A percentile compares a stretch with the other conserved stretches of the same genome.
phyloP scores from a whole-genome alignment of 2,888 invertebrate genomes.

The Agelastica alni region DNA sequence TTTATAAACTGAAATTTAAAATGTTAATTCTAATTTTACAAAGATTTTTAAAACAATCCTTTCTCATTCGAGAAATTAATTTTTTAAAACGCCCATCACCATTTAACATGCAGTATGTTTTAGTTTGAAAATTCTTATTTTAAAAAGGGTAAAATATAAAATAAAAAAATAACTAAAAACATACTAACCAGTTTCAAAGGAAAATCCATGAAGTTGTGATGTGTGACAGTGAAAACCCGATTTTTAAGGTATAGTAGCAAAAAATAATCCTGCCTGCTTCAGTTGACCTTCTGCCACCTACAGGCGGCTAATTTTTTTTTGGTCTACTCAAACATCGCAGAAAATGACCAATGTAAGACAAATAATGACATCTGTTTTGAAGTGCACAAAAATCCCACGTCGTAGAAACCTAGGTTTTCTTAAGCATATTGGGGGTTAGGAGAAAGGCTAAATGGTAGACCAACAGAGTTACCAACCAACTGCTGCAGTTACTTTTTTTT shows the following conservation, averaged over 20 bases:
- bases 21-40: too few species aligned
- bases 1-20: too few species aligned
- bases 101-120: too few species aligned
- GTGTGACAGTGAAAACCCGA: constrained; percentile 42
- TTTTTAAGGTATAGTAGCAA: constrained; percentile 47
- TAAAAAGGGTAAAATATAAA: constrained; percentile 4
- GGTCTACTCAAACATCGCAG: constrained; percentile 43
- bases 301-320: constrained; percentile 19
- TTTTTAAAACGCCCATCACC: too few species aligned
- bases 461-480: too few species aligned
- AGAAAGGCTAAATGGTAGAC: background rate
- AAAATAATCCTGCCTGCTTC: constrained; percentile 48
- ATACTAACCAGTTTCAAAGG: constrained; percentile 51
- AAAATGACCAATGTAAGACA: constrained; percentile 49
- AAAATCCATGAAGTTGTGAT: constrained; percentile 47
- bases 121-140: too few species aligned
- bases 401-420: constrained; percentile 20
- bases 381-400: constrained; percentile 26
- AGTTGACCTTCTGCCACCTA: constrained; percentile 48
- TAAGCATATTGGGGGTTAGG: constrained; percentile 5
- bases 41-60: too few species aligned
- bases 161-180: constrained; percentile 10
- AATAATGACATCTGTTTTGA: constrained; percentile 49
- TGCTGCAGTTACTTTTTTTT: too few species aligned
- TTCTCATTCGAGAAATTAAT: too few species aligned